Evolutionary conservation across 1,140 invertebrate genomes (phyloP), one percentile per base, ranked within the genome.

Genomic region (Platorchestia sp.): DNA sequence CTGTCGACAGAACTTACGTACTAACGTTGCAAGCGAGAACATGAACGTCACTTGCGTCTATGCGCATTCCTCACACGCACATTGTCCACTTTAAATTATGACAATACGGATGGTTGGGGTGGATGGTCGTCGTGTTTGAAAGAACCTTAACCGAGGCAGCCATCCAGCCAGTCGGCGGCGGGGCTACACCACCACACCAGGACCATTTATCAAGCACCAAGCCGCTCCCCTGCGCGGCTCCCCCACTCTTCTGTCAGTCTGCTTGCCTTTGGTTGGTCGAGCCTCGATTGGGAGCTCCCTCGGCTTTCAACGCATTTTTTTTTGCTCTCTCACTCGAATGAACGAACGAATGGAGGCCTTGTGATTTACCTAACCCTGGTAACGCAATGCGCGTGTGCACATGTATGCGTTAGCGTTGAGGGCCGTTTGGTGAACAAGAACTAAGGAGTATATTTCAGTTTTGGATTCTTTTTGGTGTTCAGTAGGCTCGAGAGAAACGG

Each of bases 261-360:
- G 41, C 95, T 95, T 45, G 91, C 91, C 91, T 93, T 93, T 93
- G 91, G 91, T 93, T 93, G 91, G 91, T 93, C 91, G 91, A 93
- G 91, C 43, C 91, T 45, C 41, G 45, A 45, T 47, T 40, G 43
- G 91, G 45, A 93, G 45, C 91, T 45, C 43, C 91, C 91, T 45
- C 91, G 91, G 91, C 91, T 93, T 93, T 93, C 91, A 47, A 14
- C 91, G 91, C 43, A 6, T 93, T 45, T 45, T 91, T 91, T 45
- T 43, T 90, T 27, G n/a, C n/a, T 90, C 87, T 90, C 44, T 90
- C 59, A 75, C 59, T 75, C 59, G 59, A 75, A 75, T 75, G 59
- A 75, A 75, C 59, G 59, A 3, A 75, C 59, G 59, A 75, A 75
- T 75, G 27, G 59, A 75, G 59, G 59, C 59, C 59, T 75, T 75